Percentiles rank a stretch among this genome's conserved stretches.
Evolutionary conservation across 2,113 vertebrate species (phyloP).

Genomic region (Phrynocephalus versicolor): DNA sequence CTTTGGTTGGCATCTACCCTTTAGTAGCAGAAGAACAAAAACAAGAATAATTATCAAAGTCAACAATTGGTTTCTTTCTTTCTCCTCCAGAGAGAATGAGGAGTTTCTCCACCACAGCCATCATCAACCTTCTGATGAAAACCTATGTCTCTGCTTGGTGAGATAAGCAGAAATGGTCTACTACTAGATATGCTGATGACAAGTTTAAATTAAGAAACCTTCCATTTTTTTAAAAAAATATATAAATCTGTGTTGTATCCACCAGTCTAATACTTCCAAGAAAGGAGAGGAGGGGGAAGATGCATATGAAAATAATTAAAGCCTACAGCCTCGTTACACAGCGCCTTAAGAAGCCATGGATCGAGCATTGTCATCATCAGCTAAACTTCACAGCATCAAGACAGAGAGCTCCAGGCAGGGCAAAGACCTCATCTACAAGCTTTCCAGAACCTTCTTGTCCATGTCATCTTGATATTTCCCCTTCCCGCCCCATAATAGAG

Average conservation of each 20-base stretch:
- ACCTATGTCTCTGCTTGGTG: no score
- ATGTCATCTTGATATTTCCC: conserved; percentile 77
- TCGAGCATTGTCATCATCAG: conserved; percentile 69
- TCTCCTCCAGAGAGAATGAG: no score
- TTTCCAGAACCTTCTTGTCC: conserved; percentile 80
- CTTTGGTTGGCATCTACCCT: no score
- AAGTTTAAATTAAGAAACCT: no score
- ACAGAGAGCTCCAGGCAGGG: conserved; percentile 70
- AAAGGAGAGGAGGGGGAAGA: neutral
- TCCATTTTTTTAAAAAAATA: neutral
- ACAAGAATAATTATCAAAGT: no score
- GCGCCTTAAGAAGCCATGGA: conserved; percentile 22
- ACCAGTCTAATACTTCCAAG: neutral
- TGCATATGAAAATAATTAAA: conserved; percentile 35
- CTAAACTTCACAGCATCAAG: conserved; percentile 69
- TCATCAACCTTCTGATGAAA: no score
- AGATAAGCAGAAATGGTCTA: no score
- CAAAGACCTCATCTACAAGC: conserved; percentile 72
- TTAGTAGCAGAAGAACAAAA: no score
- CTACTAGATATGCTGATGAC: no score
- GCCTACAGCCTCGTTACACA: conserved; percentile 6
- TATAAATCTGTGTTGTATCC: neutral
- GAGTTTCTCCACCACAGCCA: no score
- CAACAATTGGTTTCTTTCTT: no score
- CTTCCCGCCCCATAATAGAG: conserved; percentile 74